Evolutionary conservation across 2,797 vertebrate genomes (phyloP), one percentile per base, ranked within the genome.

Genomic region (Pristis pectinata): DNA sequence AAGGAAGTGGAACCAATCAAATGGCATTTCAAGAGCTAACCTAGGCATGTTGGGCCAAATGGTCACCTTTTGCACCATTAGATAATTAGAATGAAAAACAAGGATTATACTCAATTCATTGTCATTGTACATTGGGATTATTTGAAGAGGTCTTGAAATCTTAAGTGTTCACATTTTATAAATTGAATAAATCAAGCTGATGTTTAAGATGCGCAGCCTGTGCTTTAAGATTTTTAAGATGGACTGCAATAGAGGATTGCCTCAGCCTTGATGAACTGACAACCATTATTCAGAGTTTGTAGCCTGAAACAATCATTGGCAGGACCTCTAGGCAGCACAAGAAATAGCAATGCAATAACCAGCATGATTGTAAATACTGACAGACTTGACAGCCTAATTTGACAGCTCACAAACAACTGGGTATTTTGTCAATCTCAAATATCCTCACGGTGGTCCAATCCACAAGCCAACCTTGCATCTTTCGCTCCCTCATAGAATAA

Each of bases 351-450:
- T 30, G 41, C 64, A 93, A 72, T 34, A 41, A 49, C 22, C 10
- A 72, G 34, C 24, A 49, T 7, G 91, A 6, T 72, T 93, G 37
- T 93, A 74, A 74, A 49, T 72, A 30, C 67, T 24, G 37, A 93
- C n/a, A 70, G 19, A 74, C 9, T 27, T 17, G 41, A 34, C 41
- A 93, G 11, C 91, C 91, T 72, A 53, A 72, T 61, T 8, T 93
- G 64, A 93, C 91, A 49, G 91, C 67, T 93, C 91, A 44, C 41
- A 17, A 37, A 24, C 41, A 34, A 17, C 41, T 49, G 41, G n/a
- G 37, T 93, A 49, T 93, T 49, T 74, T 93, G 91, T 72, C 91
- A 93, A 13, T 22, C 89, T 92, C 37, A 92, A 70, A 70, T 37
- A 92, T 44, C 37, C 59, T n/a, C 10, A 61, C 34, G 17, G 27